phyloP scores from a whole-genome alignment of 2,888 invertebrate genomes.

The Phengaris arion region DNA sequence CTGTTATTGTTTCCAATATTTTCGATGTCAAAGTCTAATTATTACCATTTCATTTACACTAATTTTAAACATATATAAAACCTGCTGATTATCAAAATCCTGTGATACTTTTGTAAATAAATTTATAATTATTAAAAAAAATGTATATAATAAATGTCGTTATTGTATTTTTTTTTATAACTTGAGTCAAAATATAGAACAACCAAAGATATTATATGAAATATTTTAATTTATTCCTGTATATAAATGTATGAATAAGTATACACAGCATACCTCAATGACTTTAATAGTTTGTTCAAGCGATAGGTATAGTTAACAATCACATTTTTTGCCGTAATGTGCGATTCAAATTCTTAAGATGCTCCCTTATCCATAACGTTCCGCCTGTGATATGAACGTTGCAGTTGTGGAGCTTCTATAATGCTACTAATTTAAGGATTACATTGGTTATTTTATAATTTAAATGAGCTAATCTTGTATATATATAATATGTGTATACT shows the following conservation, averaged over 20 bases:
- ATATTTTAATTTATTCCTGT: not conserved
- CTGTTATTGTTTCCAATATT: not conserved
- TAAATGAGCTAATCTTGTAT: too few relatives aligned
- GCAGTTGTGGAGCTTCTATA: too few relatives aligned
- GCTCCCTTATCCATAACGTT: too few relatives aligned
- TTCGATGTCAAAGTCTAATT: not conserved
- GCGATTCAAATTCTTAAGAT: too few relatives aligned
- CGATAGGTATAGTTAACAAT: too few relatives aligned
- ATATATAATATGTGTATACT: too few relatives aligned
- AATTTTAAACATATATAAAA: not conserved
- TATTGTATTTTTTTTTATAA: constrained; percentile 38
- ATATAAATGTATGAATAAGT: not conserved
- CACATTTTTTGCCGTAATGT: too few relatives aligned
- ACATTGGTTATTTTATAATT: too few relatives aligned
- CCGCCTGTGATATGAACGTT: too few relatives aligned
- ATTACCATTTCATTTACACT: not conserved
- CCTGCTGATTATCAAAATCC: constrained; percentile 50
- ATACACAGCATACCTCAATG: too few relatives aligned
- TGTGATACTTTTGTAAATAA: constrained; percentile 70
- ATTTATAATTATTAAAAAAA: constrained; percentile 28
- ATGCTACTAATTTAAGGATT: too few relatives aligned
- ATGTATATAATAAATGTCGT: constrained; percentile 38
- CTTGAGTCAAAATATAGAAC: not conserved
- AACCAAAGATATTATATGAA: not conserved
- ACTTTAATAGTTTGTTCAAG: too few relatives aligned